A percentile compares a stretch with the other conserved stretches of the same genome.
phyloP scores from a whole-genome alignment of 2,797 vertebrate genomes.

The Coendou prehensilis region DNA sequence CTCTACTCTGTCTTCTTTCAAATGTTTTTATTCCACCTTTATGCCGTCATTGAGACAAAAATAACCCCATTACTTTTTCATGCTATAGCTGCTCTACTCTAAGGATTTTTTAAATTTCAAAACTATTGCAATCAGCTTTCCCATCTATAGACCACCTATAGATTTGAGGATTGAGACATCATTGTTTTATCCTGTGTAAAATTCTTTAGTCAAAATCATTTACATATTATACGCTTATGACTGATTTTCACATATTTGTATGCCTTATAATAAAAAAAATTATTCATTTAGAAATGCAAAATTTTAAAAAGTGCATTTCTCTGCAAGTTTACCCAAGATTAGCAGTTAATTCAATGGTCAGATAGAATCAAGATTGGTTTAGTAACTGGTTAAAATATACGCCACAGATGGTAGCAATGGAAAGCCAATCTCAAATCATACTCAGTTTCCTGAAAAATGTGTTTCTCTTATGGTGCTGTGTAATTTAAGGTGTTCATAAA shows the following conservation, averaged over 20 bases:
- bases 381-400: background rate
- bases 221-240: background rate
- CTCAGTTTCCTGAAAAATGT: background rate
- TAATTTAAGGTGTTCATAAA: background rate
- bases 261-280: background rate
- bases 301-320: background rate
- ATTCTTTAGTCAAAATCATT: background rate
- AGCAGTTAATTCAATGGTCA: background rate
- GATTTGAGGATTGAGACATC: background rate
- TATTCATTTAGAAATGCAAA: background rate
- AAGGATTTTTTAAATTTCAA: background rate
- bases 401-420: too few relatives aligned
- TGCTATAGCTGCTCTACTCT: background rate
- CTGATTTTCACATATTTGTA: conserved; percentile 30
- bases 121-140: background rate
- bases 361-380: background rate
- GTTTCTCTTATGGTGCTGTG: background rate
- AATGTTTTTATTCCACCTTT: background rate
- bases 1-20: background rate
- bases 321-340: background rate
- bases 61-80: background rate
- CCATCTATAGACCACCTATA: too few relatives aligned
- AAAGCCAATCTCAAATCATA: background rate
- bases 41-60: background rate
- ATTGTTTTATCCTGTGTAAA: background rate